A percentile compares a stretch with the other conserved stretches of the same genome.
Evolutionary conservation across 2,113 vertebrate species (phyloP).

Genomic region (Merops nubicus): DNA sequence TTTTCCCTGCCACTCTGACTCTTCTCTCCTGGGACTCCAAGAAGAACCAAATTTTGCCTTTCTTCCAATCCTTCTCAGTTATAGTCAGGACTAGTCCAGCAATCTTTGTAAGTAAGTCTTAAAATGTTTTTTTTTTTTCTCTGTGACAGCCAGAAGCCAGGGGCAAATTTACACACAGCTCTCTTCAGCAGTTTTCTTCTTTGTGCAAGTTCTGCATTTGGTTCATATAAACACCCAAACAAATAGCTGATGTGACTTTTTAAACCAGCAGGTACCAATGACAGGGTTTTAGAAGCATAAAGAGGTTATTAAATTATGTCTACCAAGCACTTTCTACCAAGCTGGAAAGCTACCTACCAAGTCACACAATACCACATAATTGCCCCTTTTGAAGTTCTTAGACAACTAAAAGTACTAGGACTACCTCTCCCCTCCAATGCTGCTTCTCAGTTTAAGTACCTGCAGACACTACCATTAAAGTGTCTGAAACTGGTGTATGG

Average conservation of each 20-base stretch:
- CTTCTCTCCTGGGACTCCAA: neutral
- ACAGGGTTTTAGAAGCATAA: neutral
- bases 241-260: neutral
- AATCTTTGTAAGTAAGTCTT: neutral
- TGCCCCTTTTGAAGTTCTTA: neutral
- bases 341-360: neutral
- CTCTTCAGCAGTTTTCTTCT: neutral
- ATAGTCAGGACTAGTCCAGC: neutral
- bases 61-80: neutral
- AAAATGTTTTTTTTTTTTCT: neutral
- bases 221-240: neutral
- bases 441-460: neutral
- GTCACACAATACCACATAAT: neutral
- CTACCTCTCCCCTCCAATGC: accelerated
- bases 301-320: neutral
- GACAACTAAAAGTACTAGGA: neutral
- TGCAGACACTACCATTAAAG: too few relatives aligned
- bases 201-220: neutral
- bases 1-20: neutral
- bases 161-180: neutral
- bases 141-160: neutral
- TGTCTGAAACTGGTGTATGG: neutral
- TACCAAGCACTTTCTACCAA: neutral
- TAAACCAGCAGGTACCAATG: neutral
- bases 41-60: neutral